Percentiles rank a stretch among this genome's conserved stretches.
These are phyloP conservation scores for Aphelinus certus DNA, from an alignment of 1,140 invertebrate species.

Conservation along the genomic window DNA sequence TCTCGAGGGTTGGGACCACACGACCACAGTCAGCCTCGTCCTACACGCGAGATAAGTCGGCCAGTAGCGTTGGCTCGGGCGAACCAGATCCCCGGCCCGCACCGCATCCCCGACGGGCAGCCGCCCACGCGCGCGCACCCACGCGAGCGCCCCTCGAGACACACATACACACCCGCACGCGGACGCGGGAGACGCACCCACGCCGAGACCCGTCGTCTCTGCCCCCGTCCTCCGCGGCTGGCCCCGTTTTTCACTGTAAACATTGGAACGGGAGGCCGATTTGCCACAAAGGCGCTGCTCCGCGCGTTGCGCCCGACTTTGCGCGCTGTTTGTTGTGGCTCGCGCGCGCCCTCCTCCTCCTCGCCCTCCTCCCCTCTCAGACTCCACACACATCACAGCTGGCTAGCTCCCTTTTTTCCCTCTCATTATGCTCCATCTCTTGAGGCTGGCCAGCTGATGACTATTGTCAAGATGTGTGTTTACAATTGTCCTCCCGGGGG, in stretches of 20 bases:
- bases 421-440: background rate
- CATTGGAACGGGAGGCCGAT: no score
- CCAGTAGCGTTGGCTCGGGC: no score
- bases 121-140: slow-evolving; percentile 24
- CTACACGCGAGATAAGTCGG: no score
- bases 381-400: background rate
- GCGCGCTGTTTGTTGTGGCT: background rate
- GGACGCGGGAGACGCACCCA: background rate
- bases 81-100: no score
- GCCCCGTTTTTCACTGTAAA: no score
- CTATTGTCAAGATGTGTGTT: no score
- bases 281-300: no score
- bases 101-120: background rate
- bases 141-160: background rate
- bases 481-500: no score
- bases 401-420: background rate
- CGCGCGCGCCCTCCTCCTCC: background rate
- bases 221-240: background rate
- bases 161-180: background rate
- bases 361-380: background rate
- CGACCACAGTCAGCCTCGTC: no score
- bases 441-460: no score
- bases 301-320: no score
- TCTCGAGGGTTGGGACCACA: no score
- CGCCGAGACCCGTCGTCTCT: background rate